Conservation (phyloP, 2,113 vertebrate species). For the Cochlearius cochlearius region DNA sequence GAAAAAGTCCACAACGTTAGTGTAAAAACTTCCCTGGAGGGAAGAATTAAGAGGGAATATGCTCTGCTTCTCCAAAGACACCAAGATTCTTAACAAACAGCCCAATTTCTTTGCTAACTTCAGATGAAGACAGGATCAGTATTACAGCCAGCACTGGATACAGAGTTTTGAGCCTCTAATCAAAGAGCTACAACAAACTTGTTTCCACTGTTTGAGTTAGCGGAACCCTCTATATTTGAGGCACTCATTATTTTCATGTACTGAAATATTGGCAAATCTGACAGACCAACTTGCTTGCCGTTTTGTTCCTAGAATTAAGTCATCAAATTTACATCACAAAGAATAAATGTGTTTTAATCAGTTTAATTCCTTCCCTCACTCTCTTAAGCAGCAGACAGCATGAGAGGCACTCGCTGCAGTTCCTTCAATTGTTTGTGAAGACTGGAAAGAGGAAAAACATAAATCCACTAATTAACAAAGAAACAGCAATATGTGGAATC, state of each 20-base stretch:
- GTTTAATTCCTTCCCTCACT: slow-evolving; percentile 26
- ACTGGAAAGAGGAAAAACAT: slow-evolving; percentile 5
- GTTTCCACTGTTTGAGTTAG: background rate
- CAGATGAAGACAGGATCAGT: background rate
- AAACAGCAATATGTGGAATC: background rate
- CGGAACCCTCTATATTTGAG: background rate
- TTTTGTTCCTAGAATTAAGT: slow-evolving; percentile 30
- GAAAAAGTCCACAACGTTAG: background rate
- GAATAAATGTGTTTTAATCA: slow-evolving; percentile 33
- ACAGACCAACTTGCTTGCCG: background rate
- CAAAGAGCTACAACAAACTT: background rate
- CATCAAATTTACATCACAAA: slow-evolving; percentile 49
- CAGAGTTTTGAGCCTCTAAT: background rate
- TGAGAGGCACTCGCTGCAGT: background rate
- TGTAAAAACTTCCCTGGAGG: background rate
- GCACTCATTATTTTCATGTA: background rate
- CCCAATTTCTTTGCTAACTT: background rate
- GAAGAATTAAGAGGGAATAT: background rate
- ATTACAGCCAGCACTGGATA: background rate
- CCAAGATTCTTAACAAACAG: background rate
- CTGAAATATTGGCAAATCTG: background rate
- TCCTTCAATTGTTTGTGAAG: slow-evolving; percentile 13
- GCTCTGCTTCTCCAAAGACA: background rate
- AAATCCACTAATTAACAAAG: slow-evolving; percentile 45
- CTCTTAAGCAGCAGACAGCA: slow-evolving; percentile 11